These are phyloP conservation scores for Sitophilus oryzae DNA, from an alignment of 1,140 invertebrate genomes.

Conservation along the genomic window DNA sequence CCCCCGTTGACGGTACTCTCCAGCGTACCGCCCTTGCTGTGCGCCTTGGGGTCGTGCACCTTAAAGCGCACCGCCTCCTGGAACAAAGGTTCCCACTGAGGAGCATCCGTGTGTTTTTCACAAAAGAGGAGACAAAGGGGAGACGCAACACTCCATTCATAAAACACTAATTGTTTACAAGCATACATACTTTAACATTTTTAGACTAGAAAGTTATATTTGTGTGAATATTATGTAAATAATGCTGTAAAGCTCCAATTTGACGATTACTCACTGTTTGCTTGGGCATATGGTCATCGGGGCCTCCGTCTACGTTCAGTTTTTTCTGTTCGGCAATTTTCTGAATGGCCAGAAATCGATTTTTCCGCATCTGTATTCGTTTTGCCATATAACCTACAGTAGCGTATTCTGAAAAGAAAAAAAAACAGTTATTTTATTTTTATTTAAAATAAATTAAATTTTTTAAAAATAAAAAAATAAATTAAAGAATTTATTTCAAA, in stretches of 20 bases:
- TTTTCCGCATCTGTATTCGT: constrained; percentile 90
- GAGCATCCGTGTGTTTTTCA: constrained; percentile 31
- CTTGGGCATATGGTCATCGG: constrained; percentile 65
- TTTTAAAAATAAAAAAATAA: too few relatives aligned
- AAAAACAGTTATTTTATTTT: background rate
- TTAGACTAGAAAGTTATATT: too few relatives aligned
- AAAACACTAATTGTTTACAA: too few relatives aligned
- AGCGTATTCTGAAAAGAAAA: constrained; percentile 70
- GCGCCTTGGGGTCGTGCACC: constrained; percentile 86
- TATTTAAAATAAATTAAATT: background rate
- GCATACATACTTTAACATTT: constrained; percentile 28
- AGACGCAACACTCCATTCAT: too few relatives aligned
- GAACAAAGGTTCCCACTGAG: constrained; percentile 69
- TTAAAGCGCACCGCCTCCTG: constrained; percentile 88
- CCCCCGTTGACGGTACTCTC: constrained; percentile 86
- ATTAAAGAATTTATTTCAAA: too few relatives aligned
- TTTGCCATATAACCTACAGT: constrained; percentile 94
- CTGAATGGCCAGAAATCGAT: constrained; percentile 77
- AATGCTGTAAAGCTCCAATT: constrained; percentile 38
- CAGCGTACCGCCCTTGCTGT: constrained; percentile 82
- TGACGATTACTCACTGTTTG: constrained; percentile 63
- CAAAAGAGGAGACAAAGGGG: too few relatives aligned
- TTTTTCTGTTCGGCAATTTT: constrained; percentile 89
- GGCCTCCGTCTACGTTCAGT: constrained; percentile 63
- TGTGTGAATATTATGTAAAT: too few relatives aligned